These are phyloP conservation scores for Hoplodrina blanda DNA, from an alignment of 2,888 invertebrate genomes.

Conservation along the genomic window DNA sequence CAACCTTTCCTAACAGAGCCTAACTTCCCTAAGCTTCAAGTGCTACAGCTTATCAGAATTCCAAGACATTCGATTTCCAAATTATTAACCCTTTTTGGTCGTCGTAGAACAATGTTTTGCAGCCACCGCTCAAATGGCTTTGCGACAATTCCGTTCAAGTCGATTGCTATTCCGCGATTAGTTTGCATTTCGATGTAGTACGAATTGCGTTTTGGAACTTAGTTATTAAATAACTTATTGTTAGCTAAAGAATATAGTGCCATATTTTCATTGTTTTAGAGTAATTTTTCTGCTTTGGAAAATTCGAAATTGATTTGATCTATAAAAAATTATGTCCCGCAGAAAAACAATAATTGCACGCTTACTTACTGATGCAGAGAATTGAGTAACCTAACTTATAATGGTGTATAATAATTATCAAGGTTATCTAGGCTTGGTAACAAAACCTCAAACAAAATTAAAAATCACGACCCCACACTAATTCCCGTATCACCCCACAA, in stretches of 20 bases:
- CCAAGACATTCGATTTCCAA: neutral
- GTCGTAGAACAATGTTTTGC: constrained; percentile 18
- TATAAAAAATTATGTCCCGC: too few relatives aligned
- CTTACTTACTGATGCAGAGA: too few relatives aligned
- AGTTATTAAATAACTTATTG: too few relatives aligned
- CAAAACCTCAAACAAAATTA: neutral
- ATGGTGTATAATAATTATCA: too few relatives aligned
- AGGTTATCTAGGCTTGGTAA: too few relatives aligned
- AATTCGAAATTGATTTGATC: too few relatives aligned
- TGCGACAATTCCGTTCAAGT: neutral
- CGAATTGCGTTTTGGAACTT: too few relatives aligned
- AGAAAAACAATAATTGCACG: too few relatives aligned
- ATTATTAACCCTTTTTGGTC: constrained; percentile 18
- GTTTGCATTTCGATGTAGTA: neutral
- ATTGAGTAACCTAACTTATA: neutral
- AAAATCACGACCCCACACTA: constrained; percentile 12
- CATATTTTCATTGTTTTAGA: too few relatives aligned
- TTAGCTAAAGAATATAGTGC: too few relatives aligned
- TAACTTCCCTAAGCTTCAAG: neutral
- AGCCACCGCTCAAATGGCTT: constrained; percentile 8
- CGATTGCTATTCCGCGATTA: constrained; percentile 3
- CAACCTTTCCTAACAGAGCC: too few relatives aligned
- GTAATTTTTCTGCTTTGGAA: too few relatives aligned
- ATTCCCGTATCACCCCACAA: neutral
- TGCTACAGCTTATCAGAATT: neutral